Evolutionary conservation across 1,140 invertebrate genomes (phyloP), one percentile per base, ranked within the genome.

Genomic region (Pectinophora gossypiella): DNA sequence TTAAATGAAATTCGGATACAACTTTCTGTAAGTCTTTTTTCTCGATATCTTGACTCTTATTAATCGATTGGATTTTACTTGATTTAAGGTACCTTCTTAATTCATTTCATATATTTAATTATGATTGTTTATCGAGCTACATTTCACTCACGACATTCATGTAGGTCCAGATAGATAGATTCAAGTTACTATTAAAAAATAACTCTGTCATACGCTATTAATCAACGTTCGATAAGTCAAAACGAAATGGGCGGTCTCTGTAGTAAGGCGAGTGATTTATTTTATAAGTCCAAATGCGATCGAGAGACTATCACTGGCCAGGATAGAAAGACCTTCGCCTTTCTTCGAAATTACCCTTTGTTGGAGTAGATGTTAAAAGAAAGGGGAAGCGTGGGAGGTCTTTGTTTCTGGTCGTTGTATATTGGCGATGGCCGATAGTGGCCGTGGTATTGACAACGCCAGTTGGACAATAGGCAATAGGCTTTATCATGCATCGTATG

Each of bases 141-240:
- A 35, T 48, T 48, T 48, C 15, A 20, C 50, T 45, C 45, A 10
- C 54, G 18, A 52, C n/a, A n/a, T n/a, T n/a, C n/a, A n/a, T n/a
- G 54, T 61, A 57, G 51, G 48, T 63, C 54, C 46, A 61, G 66
- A 67, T 72, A 61, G 59, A 72, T 64, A 68, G 53, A 76, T 76
- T 80, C 73, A 76, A 64, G 65, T 67, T 72, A 77, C 72, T 76
- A 77, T 79, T 81, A 78, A 79, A 82, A 73, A 79, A 79, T 81
- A 69, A 70, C 66, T 72, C 70, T 74, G 66, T 76, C 79, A 72
- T 64, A 70, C 64, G 64, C 81, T 79, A 85, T 85, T 76, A 83
- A 81, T 85, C 81, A 85, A 82, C 72, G 61, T 80, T 82, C 72
- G 78, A 85, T 85, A 85, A 82, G 64, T 55, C 60, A 63, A 65